Evolutionary conservation across 2,888 invertebrate species (phyloP).

Genomic region (Zaprionus obscuricornis): DNA sequence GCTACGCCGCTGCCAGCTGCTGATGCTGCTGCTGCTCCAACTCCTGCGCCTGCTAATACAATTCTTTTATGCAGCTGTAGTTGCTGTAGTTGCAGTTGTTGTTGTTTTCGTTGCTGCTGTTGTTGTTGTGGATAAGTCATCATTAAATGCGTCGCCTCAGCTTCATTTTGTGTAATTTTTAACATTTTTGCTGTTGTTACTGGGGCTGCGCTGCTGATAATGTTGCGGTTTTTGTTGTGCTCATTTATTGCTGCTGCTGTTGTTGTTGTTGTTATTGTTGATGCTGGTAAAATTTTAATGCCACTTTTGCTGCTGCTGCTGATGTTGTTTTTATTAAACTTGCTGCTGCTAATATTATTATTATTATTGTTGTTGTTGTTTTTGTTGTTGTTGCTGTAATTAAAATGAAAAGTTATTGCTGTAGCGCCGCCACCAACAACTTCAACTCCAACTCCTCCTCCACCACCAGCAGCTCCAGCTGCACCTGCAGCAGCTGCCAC

Average conservation of each 20-base stretch:
- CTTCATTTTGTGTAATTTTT: constrained; percentile 40
- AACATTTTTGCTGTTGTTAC: constrained; percentile 34
- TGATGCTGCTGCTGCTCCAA: background rate
- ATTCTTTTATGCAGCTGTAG: no score
- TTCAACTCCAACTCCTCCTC: no score
- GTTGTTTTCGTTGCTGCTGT: constrained; percentile 19
- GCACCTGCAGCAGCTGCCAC: constrained; percentile 33
- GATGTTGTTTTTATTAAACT: constrained; percentile 2
- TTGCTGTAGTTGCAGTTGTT: no score
- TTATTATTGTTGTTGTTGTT: constrained; percentile 32
- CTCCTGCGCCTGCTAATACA: background rate
- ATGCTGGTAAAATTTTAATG: constrained; percentile 35
- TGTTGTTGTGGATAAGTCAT: constrained; percentile 38
- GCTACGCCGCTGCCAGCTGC: no score
- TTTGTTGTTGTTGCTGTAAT: constrained; percentile 43
- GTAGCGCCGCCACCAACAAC: constrained; percentile 37
- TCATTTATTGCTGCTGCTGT: constrained; percentile 20
- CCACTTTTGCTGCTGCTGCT: constrained; percentile 13
- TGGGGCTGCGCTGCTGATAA: constrained; percentile 26
- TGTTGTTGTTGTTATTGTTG: constrained; percentile 10
- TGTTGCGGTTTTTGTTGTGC: constrained; percentile 54
- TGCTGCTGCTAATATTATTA: constrained; percentile 7
- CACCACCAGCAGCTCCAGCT: constrained; percentile 19
- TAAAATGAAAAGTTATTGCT: constrained; percentile 58
- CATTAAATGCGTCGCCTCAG: constrained; percentile 37